Percentiles rank a stretch among this genome's conserved stretches.
Evolutionary conservation across 2,888 invertebrate species (phyloP).

Genomic region (Zygaena filipendulae): DNA sequence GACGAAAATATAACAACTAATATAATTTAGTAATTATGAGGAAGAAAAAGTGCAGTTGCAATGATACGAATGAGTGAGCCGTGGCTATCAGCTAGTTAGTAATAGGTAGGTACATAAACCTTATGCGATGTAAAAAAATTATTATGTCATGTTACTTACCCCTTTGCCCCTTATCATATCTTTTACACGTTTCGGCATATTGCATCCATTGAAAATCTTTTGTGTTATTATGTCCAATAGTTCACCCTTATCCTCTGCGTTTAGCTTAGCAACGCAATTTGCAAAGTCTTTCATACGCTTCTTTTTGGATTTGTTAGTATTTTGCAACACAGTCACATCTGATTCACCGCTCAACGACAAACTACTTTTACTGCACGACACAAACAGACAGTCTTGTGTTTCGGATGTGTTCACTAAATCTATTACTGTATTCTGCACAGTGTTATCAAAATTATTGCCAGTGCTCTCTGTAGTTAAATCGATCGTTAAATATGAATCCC

Average conservation of each 20-base stretch:
- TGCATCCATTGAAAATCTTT: slow-evolving; percentile 42
- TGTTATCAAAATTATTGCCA: slow-evolving; percentile 10
- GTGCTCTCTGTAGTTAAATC: slow-evolving; percentile 35
- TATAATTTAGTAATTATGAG: too few species aligned
- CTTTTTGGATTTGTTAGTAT: slow-evolving; percentile 17
- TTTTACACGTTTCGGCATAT: slow-evolving; percentile 20
- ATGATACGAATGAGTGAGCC: too few species aligned
- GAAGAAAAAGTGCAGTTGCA: too few species aligned
- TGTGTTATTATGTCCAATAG: slow-evolving; percentile 38
- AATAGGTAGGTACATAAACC: too few species aligned
- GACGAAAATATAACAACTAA: too few species aligned
- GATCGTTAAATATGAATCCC: slow-evolving; percentile 41
- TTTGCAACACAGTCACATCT: slow-evolving; percentile 36
- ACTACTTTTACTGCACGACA: slow-evolving; percentile 25
- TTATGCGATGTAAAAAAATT: too few species aligned
- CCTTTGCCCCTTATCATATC: slow-evolving; percentile 20
- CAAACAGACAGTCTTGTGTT: slow-evolving; percentile 27
- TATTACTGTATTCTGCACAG: slow-evolving; percentile 23
- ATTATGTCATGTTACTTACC: slow-evolving; percentile 30
- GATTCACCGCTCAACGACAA: slow-evolving; percentile 44
- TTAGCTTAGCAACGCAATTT: slow-evolving; percentile 35
- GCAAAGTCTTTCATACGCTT: slow-evolving; percentile 30
- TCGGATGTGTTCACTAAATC: slow-evolving; percentile 32
- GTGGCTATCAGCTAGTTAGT: too few species aligned
- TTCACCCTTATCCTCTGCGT: slow-evolving; percentile 32